Conservation (phyloP, 2,888 invertebrate genomes). For the Mesoligia furuncula region DNA sequence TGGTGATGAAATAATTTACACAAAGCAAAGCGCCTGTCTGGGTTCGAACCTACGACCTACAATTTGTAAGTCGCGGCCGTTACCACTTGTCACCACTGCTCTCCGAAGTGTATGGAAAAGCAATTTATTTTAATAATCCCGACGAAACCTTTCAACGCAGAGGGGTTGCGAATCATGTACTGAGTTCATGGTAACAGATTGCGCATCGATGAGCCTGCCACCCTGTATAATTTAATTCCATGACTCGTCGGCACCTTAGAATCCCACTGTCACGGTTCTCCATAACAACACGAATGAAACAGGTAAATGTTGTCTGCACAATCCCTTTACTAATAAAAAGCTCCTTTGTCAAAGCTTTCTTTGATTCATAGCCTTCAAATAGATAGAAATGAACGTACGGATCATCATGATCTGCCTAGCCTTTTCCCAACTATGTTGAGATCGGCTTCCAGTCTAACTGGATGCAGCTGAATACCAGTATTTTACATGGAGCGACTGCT, state of each 20-base stretch:
- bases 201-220: background rate
- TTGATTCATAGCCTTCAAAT: slow-evolving; percentile 13
- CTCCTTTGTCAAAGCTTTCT: slow-evolving; percentile 27
- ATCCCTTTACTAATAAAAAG: slow-evolving; percentile 12
- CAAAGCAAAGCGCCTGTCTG: no score
- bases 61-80: no score
- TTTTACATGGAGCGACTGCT: no score
- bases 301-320: background rate
- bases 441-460: no score
- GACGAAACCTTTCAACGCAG: background rate
- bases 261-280: no score
- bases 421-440: no score
- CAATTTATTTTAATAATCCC: background rate
- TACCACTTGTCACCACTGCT: no score
- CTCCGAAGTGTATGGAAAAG: background rate
- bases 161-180: background rate
- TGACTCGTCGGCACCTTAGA: slow-evolving; percentile 4
- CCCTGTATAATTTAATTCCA: slow-evolving; percentile 9
- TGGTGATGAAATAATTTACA: no score
- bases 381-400: slow-evolving; percentile 19
- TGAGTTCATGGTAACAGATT: background rate
- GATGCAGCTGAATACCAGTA: no score
- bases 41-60: no score
- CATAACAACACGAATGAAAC: background rate
- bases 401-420: no score